phyloP scores from a whole-genome alignment of 1,140 invertebrate genomes.

The Aphelinus atriplicis region DNA sequence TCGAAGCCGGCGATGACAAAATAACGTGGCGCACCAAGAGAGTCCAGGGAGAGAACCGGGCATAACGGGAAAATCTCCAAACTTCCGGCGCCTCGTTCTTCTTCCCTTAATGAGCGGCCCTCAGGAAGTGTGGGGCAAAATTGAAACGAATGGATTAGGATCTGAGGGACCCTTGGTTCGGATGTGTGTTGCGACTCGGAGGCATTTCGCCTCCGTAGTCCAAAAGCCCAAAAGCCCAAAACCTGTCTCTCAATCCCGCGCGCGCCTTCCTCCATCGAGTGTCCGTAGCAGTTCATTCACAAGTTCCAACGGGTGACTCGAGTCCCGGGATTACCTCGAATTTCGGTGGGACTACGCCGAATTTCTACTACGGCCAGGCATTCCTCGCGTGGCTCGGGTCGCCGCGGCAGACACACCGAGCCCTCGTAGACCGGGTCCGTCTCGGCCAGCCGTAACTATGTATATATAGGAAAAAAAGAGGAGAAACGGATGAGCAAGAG shows the following conservation, averaged over 20 bases:
- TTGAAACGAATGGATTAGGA: slow-evolving; percentile 16
- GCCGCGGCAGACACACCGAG: no score
- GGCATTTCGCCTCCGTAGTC: no score
- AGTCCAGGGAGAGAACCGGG: no score
- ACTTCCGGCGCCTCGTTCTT: slow-evolving; percentile 2
- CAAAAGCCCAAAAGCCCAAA: not conserved
- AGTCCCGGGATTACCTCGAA: slow-evolving; percentile 26
- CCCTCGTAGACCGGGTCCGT: no score
- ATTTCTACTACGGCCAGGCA: slow-evolving; percentile 11
- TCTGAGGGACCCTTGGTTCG: not conserved
- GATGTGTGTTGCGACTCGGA: no score
- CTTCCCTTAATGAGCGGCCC: slow-evolving; percentile 5
- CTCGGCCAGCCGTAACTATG: no score
- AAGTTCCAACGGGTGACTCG: not conserved
- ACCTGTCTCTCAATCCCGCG: not conserved
- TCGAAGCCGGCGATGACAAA: no score
- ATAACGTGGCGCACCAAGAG: no score
- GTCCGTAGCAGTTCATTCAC: slow-evolving; percentile 12
- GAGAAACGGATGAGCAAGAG: not conserved
- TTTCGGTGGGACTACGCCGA: slow-evolving; percentile 19
- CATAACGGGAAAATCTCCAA: not conserved
- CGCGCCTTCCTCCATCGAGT: no score
- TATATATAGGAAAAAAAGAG: not conserved
- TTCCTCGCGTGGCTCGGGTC: not conserved
- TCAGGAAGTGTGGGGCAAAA: slow-evolving; percentile 19